These are phyloP conservation scores for Mycalesis mineus DNA, from an alignment of 2,888 invertebrate species.

Conservation along the genomic window DNA sequence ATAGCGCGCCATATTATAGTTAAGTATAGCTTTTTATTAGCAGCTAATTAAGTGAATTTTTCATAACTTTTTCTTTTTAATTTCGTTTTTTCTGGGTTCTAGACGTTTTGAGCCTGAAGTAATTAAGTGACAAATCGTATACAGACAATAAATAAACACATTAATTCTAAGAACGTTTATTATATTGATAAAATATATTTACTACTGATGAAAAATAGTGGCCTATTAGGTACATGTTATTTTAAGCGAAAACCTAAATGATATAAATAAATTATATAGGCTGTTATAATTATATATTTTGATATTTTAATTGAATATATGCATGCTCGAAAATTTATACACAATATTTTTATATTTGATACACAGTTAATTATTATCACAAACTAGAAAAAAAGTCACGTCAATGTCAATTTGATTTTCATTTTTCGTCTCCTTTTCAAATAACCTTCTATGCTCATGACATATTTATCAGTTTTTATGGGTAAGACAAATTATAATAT, in stretches of 20 bases:
- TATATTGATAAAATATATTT: background rate
- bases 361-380: no score
- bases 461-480: no score
- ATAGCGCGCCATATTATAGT: background rate
- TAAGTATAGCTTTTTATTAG: background rate
- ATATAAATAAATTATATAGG: background rate
- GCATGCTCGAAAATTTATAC: background rate
- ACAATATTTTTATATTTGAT: background rate
- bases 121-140: background rate
- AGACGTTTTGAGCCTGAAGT: background rate
- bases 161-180: background rate
- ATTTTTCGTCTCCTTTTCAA: no score
- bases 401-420: no score
- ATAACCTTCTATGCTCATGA: no score
- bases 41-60: background rate
- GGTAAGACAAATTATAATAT: no score
- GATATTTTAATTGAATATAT: conserved; percentile 2
- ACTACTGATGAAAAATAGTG: background rate
- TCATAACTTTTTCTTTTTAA: no score
- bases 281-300: background rate
- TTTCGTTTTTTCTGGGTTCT: no score
- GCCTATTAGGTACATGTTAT: background rate
- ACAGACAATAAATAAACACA: background rate
- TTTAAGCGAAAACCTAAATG: background rate
- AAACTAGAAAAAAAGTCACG: no score